A percentile compares a stretch with the other conserved stretches of the same genome.
Conservation (phyloP, 1,140 invertebrate genomes). For the Hydropsyche tenuis region DNA sequence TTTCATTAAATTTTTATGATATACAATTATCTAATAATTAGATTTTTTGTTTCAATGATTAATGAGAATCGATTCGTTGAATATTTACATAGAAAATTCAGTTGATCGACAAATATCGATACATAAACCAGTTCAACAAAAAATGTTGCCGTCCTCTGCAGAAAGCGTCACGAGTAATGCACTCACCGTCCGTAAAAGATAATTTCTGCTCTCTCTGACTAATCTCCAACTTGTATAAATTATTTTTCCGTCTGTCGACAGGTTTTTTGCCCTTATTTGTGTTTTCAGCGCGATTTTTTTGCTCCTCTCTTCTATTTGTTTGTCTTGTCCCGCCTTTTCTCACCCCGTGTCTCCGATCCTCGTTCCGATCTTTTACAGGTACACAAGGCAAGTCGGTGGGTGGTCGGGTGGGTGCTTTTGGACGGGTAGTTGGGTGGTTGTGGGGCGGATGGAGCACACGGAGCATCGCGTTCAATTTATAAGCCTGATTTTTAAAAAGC, state of each 20-base stretch:
- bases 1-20: too few species aligned
- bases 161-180: constrained; percentile 42
- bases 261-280: constrained; percentile 39
- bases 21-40: too few species aligned
- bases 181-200: constrained; percentile 44
- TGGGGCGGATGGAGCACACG: constrained; percentile 36
- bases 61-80: too few species aligned
- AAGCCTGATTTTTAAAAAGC: constrained; percentile 51
- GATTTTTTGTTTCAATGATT: too few species aligned
- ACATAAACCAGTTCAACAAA: background rate
- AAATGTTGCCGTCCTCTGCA: constrained; percentile 20
- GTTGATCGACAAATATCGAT: too few species aligned
- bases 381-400: background rate
- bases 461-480: constrained; percentile 50
- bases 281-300: constrained; percentile 38
- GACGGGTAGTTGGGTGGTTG: constrained; percentile 2
- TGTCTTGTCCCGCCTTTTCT: constrained; percentile 45
- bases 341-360: background rate
- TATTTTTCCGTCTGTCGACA: constrained; percentile 47
- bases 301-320: constrained; percentile 45
- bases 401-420: background rate
- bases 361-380: constrained; percentile 8
- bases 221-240: constrained; percentile 49
- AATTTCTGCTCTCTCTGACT: constrained; percentile 45
- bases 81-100: too few species aligned